These are phyloP conservation scores for Eremobia ochroleuca DNA, from an alignment of 2,888 invertebrate species.

Conservation along the genomic window DNA sequence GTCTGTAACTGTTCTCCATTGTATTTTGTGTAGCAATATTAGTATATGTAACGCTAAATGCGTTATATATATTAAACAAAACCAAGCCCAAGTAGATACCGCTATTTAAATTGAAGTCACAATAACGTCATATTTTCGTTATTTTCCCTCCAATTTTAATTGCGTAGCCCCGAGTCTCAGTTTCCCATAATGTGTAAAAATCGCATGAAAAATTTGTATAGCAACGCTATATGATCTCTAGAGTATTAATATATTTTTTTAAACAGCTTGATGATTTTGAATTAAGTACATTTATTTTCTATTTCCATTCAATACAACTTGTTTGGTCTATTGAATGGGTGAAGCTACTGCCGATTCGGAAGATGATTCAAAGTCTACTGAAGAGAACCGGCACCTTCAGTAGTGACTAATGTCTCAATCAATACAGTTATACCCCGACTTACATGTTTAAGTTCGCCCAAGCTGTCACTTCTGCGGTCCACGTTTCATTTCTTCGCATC, in stretches of 20 bases:
- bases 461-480: constrained; percentile 24
- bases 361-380: constrained; percentile 24
- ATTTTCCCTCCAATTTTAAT: constrained; percentile 2
- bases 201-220: constrained; percentile 5
- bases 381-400: constrained; percentile 36
- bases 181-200: constrained; percentile 13
- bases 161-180: not conserved
- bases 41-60: too few relatives aligned
- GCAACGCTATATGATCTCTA: not conserved
- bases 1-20: constrained; percentile 4
- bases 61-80: constrained; percentile 9
- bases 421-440: constrained; percentile 43
- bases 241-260: constrained; percentile 27
- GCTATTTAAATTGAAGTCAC: not conserved
- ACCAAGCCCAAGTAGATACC: not conserved
- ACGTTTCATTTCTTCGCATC: constrained; percentile 24
- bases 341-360: constrained; percentile 28
- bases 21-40: constrained; percentile 4
- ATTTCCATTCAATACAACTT: constrained; percentile 25
- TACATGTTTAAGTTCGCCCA: constrained; percentile 33
- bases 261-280: constrained; percentile 50
- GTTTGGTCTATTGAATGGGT: constrained; percentile 12
- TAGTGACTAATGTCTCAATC: constrained; percentile 11
- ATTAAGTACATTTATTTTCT: not conserved
- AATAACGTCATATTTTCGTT: not conserved